Percentiles rank a stretch among this genome's conserved stretches.
These are phyloP conservation scores for Zosterops japonicus DNA, from an alignment of 2,113 vertebrate genomes.

Conservation along the genomic window DNA sequence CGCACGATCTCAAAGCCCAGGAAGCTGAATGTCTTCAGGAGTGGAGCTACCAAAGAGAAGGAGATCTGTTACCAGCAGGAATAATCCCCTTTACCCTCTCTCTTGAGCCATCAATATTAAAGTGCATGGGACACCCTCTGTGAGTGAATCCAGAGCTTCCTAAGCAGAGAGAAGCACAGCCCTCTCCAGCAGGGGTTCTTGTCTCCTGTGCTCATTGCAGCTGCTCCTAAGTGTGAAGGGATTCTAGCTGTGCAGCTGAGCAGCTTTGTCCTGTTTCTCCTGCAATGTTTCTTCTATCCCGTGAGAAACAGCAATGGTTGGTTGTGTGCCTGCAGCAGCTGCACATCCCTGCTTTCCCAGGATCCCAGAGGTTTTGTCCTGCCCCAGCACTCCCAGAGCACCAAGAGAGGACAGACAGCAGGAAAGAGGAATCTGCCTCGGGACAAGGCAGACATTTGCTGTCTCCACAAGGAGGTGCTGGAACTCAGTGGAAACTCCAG, in stretches of 20 bases:
- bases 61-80: neutral
- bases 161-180: neutral
- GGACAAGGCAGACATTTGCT: neutral
- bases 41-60: slow-evolving; percentile 79
- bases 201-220: neutral
- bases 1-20: slow-evolving; percentile 95
- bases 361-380: neutral
- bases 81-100: neutral
- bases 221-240: neutral
- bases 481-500: neutral
- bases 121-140: neutral
- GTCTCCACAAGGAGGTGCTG: neutral
- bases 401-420: neutral
- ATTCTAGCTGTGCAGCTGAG: neutral
- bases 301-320: accelerated
- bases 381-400: neutral
- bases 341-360: neutral
- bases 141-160: neutral
- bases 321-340: neutral
- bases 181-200: accelerated
- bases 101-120: neutral
- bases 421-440: neutral
- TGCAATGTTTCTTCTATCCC: neutral
- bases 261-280: neutral
- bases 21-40: slow-evolving; percentile 96